Conservation (phyloP, 92 coral and sea anemone species). For the Paragorgia papillata region DNA sequence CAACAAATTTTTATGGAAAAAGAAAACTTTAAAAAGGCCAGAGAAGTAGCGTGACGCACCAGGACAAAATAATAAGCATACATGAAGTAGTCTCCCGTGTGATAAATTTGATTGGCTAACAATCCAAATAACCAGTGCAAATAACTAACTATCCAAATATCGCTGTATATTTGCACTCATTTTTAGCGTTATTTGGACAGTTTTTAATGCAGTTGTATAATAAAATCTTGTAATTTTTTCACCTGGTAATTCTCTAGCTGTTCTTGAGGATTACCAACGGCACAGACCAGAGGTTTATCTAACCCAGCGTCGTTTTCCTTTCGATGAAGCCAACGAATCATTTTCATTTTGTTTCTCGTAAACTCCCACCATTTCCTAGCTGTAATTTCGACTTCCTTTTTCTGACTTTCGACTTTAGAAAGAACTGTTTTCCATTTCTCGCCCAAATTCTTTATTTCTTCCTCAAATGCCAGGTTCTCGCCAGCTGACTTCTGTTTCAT, state of each 20-base stretch:
- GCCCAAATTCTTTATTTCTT: conserved; percentile 79
- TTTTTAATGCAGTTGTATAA: no score
- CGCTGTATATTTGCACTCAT: no score
- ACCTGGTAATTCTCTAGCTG: conserved; percentile 92
- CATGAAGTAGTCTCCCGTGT: no score
- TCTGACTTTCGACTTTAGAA: conserved; percentile 83
- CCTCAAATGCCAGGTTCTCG: conserved; percentile 85
- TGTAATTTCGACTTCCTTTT: conserved; percentile 86
- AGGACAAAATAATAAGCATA: no score
- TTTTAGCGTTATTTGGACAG: no score
- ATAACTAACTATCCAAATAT: no score
- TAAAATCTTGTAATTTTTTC: no score
- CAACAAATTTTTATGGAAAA: no score
- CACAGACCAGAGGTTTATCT: conserved; percentile 59
- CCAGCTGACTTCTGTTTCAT: conserved; percentile 83
- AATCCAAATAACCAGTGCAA: no score
- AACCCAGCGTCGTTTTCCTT: conserved; percentile 89
- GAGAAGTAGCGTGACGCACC: no score
- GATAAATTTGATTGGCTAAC: no score
- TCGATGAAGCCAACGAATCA: conserved; percentile 96
- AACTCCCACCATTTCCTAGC: conserved; percentile 99
- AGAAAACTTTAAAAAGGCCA: no score
- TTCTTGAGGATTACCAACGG: conserved; percentile 84
- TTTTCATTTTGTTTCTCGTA: conserved; percentile 94
- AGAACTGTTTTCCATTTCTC: conserved; percentile 88